Base-by-base conservation (phyloP, 2,113 vertebrate species). In the Plotosus lineatus region DNA sequence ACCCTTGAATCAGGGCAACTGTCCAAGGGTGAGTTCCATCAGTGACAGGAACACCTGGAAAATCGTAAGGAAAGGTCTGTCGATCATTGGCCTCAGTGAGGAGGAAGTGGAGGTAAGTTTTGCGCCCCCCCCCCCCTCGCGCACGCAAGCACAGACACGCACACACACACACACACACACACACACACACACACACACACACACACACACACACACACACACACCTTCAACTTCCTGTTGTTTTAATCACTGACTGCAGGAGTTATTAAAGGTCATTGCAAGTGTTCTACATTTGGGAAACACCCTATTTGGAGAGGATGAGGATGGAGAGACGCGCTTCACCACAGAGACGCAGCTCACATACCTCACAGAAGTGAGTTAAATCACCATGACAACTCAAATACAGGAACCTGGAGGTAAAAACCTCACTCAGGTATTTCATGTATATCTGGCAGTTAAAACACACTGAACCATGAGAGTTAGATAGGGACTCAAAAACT, bases 1-100 rank as follows among this genome's bases (percentile, higher is more conserved):
- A 40, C 33, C n/a, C 26, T 61, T 6, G 63, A 82, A 82, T 31
- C 84, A 98, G 98, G 98, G 98, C 28, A 96, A 96, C 89, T 99
- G 97, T 89, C 96, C 97, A 76, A 95, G 94, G 77, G 96, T 99
- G 76, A 98, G 96, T 84, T 97, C 98, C 87, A 96, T 99, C 88
- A 99, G 91, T 23, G 98, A 99, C 85, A 98, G 96, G 91, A 98
- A 92, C 0, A 96, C 96, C 80, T 99, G 98, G 98, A 98, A 96
- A 86, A 90, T 90, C 0, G 95, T 99, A 85, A 94, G 92, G 86
- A 95, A 94, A 87, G 98, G 96, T 1, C 86, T 99, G 76, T 88
- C 91, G 0, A 78, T 98, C 75, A 96, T 98, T 0, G 92, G 96
- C 89, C 97, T 99, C 91, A 95, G 85, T 0, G 93, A 96, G 44